phyloP scores from a whole-genome alignment of 37 sponge, comb jelly and placozoan species.

The Crambe crambe region DNA sequence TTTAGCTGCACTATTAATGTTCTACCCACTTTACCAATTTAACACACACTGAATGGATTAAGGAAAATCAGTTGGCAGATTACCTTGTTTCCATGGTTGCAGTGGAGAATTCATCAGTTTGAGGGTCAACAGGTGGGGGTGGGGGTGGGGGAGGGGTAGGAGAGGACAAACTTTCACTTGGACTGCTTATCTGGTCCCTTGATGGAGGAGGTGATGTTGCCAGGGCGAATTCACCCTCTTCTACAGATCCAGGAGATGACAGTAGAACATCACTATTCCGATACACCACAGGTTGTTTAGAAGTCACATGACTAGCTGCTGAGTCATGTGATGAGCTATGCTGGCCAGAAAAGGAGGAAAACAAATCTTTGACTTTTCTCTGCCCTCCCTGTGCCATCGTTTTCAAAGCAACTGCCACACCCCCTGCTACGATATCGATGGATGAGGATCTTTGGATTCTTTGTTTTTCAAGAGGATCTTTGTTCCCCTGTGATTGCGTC shows the following conservation, averaged over 20 bases:
- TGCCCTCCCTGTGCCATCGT: neutral
- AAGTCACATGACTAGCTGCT: neutral
- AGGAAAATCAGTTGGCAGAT: neutral
- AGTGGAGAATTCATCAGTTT: neutral
- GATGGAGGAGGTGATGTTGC: neutral
- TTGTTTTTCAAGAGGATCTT: neutral
- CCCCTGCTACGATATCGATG: neutral
- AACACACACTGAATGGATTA: neutral
- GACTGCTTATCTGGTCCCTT: neutral
- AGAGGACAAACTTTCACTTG: no score
- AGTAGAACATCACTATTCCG: neutral
- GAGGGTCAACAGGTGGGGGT: neutral
- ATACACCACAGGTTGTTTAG: neutral
- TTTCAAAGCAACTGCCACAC: conserved; percentile 2
- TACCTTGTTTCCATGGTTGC: neutral
- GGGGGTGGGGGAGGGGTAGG: no score
- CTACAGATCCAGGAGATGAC: neutral
- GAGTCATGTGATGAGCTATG: neutral
- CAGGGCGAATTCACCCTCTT: neutral
- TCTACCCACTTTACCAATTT: no score
- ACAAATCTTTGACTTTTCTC: neutral
- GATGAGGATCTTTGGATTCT: neutral
- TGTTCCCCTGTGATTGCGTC: neutral
- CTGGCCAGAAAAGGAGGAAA: conserved; percentile 4
- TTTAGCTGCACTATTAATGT: no score